Percentiles rank a stretch among this genome's conserved stretches.
These are phyloP conservation scores for Drosophila ogumai DNA, from an alignment of 1,140 invertebrate species.

Conservation along the genomic window DNA sequence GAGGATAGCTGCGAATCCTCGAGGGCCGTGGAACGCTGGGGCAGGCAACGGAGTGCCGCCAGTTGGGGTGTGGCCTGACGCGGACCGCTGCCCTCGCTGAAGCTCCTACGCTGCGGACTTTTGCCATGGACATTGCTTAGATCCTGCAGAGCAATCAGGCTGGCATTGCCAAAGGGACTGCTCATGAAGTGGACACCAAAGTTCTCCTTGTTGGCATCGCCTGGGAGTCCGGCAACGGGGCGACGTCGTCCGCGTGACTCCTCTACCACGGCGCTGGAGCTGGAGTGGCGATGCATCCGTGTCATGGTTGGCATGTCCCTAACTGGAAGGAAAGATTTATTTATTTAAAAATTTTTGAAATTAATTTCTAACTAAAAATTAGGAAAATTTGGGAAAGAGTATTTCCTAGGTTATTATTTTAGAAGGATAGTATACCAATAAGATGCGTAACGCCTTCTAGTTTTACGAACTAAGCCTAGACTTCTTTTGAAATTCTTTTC, in stretches of 20 bases:
- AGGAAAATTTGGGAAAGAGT: background rate
- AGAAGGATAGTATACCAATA: background rate
- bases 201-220: conserved; percentile 78
- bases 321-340: background rate
- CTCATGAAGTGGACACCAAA: conserved; percentile 80
- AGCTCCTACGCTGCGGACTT: conserved; percentile 71
- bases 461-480: background rate
- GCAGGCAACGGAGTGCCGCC: conserved; percentile 63
- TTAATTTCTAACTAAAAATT: background rate
- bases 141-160: conserved; percentile 76
- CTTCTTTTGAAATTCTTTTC: background rate
- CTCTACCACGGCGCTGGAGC: conserved; percentile 63
- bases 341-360: background rate
- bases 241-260: conserved; percentile 58
- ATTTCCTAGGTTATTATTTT: background rate
- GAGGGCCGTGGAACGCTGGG: conserved; percentile 27
- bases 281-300: conserved; percentile 77
- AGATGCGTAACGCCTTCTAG: background rate
- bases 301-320: conserved; percentile 82
- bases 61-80: conserved; percentile 68
- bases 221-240: conserved; percentile 13
- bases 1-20: conserved; percentile 79
- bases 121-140: conserved; percentile 79
- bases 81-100: conserved; percentile 70
- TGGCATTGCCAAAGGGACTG: conserved; percentile 78